Evolutionary conservation across 2,797 vertebrate genomes (phyloP).

Genomic region (Prionace glauca): DNA sequence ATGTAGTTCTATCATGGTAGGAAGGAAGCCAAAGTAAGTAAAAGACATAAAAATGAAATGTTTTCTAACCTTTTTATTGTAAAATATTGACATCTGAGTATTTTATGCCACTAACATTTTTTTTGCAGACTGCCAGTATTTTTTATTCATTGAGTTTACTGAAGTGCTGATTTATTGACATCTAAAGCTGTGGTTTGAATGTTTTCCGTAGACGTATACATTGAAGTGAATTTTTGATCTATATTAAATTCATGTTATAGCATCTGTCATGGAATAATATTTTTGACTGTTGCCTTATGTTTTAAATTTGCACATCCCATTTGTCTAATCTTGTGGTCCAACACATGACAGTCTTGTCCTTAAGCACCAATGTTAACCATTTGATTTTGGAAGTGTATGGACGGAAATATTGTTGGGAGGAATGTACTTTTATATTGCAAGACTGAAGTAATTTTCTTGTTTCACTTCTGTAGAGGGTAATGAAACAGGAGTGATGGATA

Average conservation of each 20-base stretch:
- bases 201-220: not conserved
- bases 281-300: not conserved
- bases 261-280: not conserved
- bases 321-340: not conserved
- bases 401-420: slow-evolving; percentile 9
- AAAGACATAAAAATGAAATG: not conserved
- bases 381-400: not conserved
- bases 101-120: not conserved
- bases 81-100: not conserved
- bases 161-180: not conserved
- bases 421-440: slow-evolving; percentile 18
- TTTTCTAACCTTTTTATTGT: not conserved
- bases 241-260: not conserved
- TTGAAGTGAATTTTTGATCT: not conserved
- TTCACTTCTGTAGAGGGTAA: slow-evolving; percentile 74
- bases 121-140: not conserved
- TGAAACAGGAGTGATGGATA: slow-evolving; percentile 98
- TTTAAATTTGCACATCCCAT: not conserved
- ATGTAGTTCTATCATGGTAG: not conserved
- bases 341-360: not conserved
- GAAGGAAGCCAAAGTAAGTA: not conserved
- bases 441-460: slow-evolving; percentile 41
- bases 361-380: not conserved
- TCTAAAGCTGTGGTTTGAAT: not conserved
- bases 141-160: not conserved